phyloP scores from a whole-genome alignment of 2,113 vertebrate genomes.

The Ptychochromis oligacanthus region DNA sequence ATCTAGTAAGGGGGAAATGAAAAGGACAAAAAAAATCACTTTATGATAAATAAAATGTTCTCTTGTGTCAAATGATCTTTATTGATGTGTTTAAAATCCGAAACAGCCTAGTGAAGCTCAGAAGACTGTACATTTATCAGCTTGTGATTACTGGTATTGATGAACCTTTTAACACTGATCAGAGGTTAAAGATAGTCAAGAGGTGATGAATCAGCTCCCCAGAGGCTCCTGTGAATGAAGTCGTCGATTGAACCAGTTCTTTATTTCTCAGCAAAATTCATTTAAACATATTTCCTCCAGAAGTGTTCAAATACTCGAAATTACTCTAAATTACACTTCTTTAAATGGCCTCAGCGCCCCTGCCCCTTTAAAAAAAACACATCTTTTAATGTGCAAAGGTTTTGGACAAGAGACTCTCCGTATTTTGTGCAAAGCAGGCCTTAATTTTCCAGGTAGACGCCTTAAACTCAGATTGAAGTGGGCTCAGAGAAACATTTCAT shows the following conservation, averaged over 20 bases:
- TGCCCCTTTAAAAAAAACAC: not conserved
- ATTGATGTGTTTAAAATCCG: not conserved
- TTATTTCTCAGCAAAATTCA: not conserved
- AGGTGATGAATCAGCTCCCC: slow-evolving; percentile 10
- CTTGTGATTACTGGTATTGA: slow-evolving; percentile 8
- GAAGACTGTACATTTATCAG: not conserved
- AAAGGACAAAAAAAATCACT: not conserved
- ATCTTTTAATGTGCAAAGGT: not conserved
- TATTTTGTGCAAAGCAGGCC: not conserved
- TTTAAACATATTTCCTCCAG: not conserved
- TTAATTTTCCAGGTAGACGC: no score
- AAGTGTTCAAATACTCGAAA: not conserved
- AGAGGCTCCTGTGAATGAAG: not conserved
- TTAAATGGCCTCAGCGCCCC: accelerated
- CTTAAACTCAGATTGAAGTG: no score
- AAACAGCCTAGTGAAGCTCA: not conserved
- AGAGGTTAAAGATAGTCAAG: not conserved
- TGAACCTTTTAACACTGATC: slow-evolving; percentile 26
- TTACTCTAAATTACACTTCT: not conserved
- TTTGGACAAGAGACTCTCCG: not conserved
- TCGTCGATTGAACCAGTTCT: not conserved
- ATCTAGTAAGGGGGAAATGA: not conserved
- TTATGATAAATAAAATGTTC: not conserved
- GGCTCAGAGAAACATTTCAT: no score
- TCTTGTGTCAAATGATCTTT: not conserved